Conservation (phyloP, 2,797 vertebrate genomes). For the Clarias pachynema region DNA sequence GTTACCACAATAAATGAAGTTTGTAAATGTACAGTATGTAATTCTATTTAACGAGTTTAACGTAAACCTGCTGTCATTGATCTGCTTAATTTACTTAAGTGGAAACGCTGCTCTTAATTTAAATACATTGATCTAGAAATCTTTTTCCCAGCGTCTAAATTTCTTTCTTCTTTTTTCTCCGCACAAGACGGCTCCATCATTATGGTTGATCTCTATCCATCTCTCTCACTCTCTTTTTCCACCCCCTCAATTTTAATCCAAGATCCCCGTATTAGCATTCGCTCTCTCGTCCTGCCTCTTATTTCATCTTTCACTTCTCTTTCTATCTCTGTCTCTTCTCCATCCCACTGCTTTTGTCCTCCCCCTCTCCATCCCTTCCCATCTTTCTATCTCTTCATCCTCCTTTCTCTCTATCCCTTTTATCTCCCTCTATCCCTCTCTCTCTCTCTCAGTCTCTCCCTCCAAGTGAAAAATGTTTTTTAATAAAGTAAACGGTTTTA, state of each 20-base stretch:
- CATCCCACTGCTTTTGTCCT: neutral
- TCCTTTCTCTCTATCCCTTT: neutral
- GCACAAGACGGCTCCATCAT: neutral
- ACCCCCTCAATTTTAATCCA: neutral
- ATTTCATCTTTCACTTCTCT: neutral
- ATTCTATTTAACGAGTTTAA: neutral
- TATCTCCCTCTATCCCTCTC: constrained; percentile 25
- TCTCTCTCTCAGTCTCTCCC: neutral
- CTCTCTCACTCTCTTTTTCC: neutral
- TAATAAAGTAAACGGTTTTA: constrained; percentile 79
- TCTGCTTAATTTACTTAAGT: neutral
- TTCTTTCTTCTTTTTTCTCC: constrained; percentile 1
- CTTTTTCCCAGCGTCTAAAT: neutral
- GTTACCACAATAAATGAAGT: neutral
- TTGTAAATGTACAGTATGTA: neutral
- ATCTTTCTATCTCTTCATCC: too few relatives aligned
- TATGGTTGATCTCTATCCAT: neutral
- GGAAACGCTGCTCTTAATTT: neutral
- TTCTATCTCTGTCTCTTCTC: neutral
- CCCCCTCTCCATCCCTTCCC: neutral
- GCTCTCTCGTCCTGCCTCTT: neutral
- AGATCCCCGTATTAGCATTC: neutral
- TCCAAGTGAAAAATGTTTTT: constrained; percentile 78
- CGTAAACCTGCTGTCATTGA: neutral
- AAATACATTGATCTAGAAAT: neutral